These are phyloP conservation scores for Epizoanthus scotinus DNA, from an alignment of 92 coral and sea anemone genomes.

Conservation along the genomic window DNA sequence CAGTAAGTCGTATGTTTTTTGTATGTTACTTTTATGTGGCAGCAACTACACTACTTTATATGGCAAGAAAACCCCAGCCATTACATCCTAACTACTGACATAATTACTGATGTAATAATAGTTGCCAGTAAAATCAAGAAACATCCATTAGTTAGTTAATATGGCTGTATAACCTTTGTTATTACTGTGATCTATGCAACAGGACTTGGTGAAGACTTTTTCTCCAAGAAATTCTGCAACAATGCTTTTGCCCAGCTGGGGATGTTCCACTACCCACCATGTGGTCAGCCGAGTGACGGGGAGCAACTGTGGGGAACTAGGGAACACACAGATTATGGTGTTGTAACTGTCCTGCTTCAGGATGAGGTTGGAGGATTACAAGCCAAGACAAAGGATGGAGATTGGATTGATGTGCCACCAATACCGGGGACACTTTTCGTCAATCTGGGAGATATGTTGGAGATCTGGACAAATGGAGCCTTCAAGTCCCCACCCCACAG, in stretches of 20 bases:
- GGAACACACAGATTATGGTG: conserved; percentile 86
- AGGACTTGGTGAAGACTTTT: conserved; percentile 67
- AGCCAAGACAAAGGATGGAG: conserved; percentile 55
- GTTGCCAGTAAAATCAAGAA: no score
- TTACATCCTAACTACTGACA: no score
- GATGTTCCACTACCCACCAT: conserved; percentile 78
- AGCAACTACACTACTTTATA: no score
- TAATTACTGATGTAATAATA: no score
- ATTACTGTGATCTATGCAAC: no score
- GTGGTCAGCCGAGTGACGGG: conserved; percentile 1
- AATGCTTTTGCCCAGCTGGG: conserved; percentile 67
- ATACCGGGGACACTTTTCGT: conserved; percentile 70
- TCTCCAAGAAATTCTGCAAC: conserved; percentile 46
- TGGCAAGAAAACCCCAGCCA: no score
- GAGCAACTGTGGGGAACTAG: conserved; percentile 62
- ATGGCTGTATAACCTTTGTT: no score
- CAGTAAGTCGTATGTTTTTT: no score
- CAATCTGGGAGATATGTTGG: conserved; percentile 83
- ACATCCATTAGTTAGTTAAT: no score
- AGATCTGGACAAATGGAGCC: conserved; percentile 81
- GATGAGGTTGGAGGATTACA: conserved; percentile 83
- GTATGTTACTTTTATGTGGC: no score
- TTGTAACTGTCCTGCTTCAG: conserved; percentile 70
- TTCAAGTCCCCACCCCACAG: conserved; percentile 67
- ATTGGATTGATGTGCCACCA: conserved; percentile 78